phyloP scores from a whole-genome alignment of 2,888 invertebrate species.

The Altica lythri region DNA sequence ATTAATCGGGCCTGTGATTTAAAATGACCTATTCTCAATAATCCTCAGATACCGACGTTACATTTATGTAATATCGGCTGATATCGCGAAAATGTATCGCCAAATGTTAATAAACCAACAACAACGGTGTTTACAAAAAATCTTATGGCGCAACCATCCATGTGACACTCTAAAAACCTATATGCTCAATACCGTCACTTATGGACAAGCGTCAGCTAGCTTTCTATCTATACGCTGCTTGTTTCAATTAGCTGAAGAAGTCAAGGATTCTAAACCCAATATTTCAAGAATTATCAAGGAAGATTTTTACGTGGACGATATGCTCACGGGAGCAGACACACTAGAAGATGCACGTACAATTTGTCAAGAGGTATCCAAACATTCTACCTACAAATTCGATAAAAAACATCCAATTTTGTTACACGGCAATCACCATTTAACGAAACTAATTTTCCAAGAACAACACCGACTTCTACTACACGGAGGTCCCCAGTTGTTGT shows the following conservation, averaged over 20 bases:
- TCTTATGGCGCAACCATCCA: constrained; percentile 29
- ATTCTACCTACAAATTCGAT: too few relatives aligned
- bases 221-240: constrained; percentile 20
- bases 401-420: too few relatives aligned
- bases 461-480: constrained; percentile 20
- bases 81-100: constrained; percentile 36
- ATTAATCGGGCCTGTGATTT: constrained; percentile 25
- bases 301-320: constrained; percentile 25
- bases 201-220: constrained; percentile 26
- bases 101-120: constrained; percentile 26
- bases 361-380: constrained; percentile 19
- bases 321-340: constrained; percentile 20
- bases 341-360: constrained; percentile 24
- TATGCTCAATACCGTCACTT: constrained; percentile 30
- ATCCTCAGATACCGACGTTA: constrained; percentile 28
- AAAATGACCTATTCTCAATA: constrained; percentile 27
- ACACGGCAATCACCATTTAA: constrained; percentile 17
- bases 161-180: constrained; percentile 26
- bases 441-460: constrained; percentile 12
- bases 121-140: constrained; percentile 28
- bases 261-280: constrained; percentile 11
- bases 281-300: constrained; percentile 9
- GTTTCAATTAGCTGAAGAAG: constrained; percentile 9
- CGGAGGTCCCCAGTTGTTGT: constrained; percentile 20
- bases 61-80: constrained; percentile 27